Conservation (phyloP, 2,888 invertebrate species). For the Apodemia hepburni region DNA sequence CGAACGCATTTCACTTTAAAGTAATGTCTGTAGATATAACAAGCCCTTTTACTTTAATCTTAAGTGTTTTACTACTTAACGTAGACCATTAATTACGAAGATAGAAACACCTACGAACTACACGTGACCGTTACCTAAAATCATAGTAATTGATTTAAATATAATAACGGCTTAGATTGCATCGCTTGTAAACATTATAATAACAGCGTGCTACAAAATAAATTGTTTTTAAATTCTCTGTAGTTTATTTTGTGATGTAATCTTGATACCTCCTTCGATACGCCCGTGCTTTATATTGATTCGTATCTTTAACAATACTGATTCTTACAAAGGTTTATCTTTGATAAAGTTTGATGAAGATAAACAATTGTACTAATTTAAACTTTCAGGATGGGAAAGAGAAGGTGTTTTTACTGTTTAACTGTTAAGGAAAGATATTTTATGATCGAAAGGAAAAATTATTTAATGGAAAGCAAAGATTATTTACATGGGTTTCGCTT, state of each 20-base stretch:
- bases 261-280: constrained; percentile 26
- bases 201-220: constrained; percentile 31
- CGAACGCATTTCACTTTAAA: constrained; percentile 43
- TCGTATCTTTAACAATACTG: constrained; percentile 34
- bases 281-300: constrained; percentile 33
- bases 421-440: not conserved
- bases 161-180: constrained; percentile 51
- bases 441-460: not conserved
- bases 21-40: constrained; percentile 45
- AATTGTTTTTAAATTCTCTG: constrained; percentile 33
- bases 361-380: constrained; percentile 6
- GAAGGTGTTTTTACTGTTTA: not conserved
- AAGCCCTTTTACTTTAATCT: constrained; percentile 63
- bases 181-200: constrained; percentile 62
- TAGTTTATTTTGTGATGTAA: constrained; percentile 24
- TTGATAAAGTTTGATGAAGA: not conserved
- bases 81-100: constrained; percentile 62
- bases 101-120: constrained; percentile 54
- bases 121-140: constrained; percentile 44
- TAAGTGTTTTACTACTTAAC: constrained; percentile 71
- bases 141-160: constrained; percentile 76
- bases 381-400: not conserved
- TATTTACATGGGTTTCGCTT: no score
- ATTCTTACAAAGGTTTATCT: constrained; percentile 8
- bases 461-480: not conserved